Evolutionary conservation across 2,888 invertebrate genomes (phyloP), one percentile per base, ranked within the genome.

Genomic region (Epistrophe eligans): DNA sequence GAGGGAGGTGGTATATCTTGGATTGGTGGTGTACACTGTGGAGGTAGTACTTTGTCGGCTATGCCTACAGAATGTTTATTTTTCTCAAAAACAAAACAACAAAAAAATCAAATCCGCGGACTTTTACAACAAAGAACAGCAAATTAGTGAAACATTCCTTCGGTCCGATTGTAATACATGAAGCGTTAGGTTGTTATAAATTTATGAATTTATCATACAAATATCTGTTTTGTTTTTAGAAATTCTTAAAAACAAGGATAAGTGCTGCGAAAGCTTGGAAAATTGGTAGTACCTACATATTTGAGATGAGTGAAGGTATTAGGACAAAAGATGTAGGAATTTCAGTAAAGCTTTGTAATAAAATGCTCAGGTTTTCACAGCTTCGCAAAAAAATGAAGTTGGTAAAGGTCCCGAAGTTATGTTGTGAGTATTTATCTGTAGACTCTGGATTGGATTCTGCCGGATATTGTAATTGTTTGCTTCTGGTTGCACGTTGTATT

Each of bases 61-160:
- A 52, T 32, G 5, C n/a, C n/a, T n/a, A 32, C 6, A 28, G 19
- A 73, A n/a, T 67, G 32, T 81, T 58, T 70, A 52, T 73, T 48
- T 72, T 72, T 45, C 5, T 32, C 1, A 4, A 45, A 62, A 62
- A 38, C 7, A 10, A 40, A 43, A 28, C 6, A 45, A n/a, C 11
- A 40, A 15, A 55, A 15, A 62, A 62, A 62, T n/a, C 10, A 8
- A 55, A 58, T 35, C 58, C 45, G 57, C n/a, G n/a, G 17, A 66
- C 40, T 82, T 62, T 77, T 77, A 81, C 48, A 67, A 28, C 72
- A 79, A 35, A 58, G 58, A 13, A 11, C 32, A 79, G 35, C 57
- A 74, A 79, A 74, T 79, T 79, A 79, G 79, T 28, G 35, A 83
- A 79, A 74, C 55, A 84, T 77, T 73, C 45, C 24, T 40, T 66